Conservation (phyloP, 2,888 invertebrate species). For the Antheraea assamensis region DNA sequence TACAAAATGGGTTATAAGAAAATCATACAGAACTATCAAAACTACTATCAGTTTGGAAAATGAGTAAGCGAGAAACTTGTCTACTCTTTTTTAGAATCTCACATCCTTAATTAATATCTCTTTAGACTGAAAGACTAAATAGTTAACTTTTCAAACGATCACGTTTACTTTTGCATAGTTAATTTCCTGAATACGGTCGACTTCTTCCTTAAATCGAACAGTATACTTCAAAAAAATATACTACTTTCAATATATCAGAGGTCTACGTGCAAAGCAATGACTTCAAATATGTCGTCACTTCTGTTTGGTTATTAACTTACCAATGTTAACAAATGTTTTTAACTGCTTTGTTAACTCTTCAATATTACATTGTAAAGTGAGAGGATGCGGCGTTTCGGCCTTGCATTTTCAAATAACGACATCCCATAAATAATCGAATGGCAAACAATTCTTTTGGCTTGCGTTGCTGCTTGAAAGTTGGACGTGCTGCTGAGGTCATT, state of each 20-base stretch:
- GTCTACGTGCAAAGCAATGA: background rate
- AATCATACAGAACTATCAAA: too few species aligned
- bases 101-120: too few species aligned
- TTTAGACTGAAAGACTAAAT: too few species aligned
- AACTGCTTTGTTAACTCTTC: slow-evolving; percentile 20
- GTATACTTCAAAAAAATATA: background rate
- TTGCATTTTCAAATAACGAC: slow-evolving; percentile 17
- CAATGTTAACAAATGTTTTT: slow-evolving; percentile 17
- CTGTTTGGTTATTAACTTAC: background rate
- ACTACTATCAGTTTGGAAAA: too few species aligned
- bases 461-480: background rate
- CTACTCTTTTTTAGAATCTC: too few species aligned
- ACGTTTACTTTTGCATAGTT: too few species aligned
- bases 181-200: background rate
- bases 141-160: too few species aligned
- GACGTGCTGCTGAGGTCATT: background rate
- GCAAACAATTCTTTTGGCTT: slow-evolving; percentile 10
- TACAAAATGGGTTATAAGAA: too few species aligned
- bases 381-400: slow-evolving; percentile 17
- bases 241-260: background rate
- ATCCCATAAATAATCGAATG: slow-evolving; percentile 16
- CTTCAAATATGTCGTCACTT: background rate
- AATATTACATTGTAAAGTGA: slow-evolving; percentile 23
- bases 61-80: too few species aligned
- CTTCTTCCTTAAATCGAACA: background rate